Conservation (phyloP, 92 coral and sea anemone genomes). For the Desmophyllum pertusum region DNA sequence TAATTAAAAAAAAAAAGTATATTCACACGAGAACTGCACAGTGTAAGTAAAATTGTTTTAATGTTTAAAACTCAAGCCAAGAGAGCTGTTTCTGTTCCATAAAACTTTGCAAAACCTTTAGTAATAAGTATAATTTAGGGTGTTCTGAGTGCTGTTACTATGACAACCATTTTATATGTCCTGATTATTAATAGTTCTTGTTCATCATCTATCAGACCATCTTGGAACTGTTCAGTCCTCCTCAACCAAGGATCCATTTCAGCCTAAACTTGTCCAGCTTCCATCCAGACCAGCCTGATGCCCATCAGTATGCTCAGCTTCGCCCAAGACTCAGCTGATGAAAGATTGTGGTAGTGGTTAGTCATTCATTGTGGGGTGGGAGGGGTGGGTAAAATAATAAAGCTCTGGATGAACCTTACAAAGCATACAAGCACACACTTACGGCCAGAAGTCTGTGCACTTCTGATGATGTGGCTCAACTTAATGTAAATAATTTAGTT, state of each 20-base stretch:
- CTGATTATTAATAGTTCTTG: too few relatives aligned
- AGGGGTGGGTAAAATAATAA: neutral
- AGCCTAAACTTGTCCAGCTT: neutral
- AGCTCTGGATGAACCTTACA: constrained; percentile 20
- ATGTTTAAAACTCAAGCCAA: too few relatives aligned
- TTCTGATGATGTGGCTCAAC: neutral
- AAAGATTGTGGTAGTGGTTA: neutral
- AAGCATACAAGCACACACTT: constrained; percentile 3
- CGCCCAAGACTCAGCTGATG: neutral
- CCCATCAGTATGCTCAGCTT: neutral
- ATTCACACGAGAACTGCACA: too few relatives aligned
- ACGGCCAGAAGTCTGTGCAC: neutral
- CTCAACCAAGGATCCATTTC: neutral
- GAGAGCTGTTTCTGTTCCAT: too few relatives aligned
- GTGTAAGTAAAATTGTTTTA: too few relatives aligned
- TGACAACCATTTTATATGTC: too few relatives aligned
- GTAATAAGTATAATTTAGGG: too few relatives aligned
- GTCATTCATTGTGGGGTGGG: neutral
- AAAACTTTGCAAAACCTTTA: too few relatives aligned
- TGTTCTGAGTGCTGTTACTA: too few relatives aligned
- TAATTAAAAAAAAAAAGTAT: too few relatives aligned
- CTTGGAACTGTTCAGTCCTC: neutral
- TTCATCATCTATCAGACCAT: neutral
- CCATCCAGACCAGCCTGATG: neutral
- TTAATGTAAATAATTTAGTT: neutral